phyloP scores from a whole-genome alignment of 2,797 vertebrate species.

The Gallinago nigripennis region DNA sequence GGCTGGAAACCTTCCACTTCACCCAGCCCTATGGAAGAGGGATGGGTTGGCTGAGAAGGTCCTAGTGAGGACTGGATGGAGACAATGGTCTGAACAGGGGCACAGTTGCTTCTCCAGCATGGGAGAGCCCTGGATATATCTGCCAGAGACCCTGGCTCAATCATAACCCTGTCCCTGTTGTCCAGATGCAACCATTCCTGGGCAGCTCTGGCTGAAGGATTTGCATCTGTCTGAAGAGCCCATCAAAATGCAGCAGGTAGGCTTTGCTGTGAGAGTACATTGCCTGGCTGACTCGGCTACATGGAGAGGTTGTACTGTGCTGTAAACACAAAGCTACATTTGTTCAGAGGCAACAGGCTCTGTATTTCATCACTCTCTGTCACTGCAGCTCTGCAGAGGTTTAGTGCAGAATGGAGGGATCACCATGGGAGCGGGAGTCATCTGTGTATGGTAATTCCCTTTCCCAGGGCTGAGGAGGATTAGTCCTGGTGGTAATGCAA shows the following conservation, averaged over 20 bases:
- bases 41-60: background rate
- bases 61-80: background rate
- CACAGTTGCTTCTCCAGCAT: background rate
- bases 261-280: background rate
- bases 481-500: background rate
- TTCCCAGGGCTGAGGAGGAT: background rate
- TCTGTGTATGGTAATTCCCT: background rate
- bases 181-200: background rate
- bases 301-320: background rate
- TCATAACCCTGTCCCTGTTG: background rate
- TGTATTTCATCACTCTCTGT: background rate
- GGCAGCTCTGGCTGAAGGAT: background rate
- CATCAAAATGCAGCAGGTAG: background rate
- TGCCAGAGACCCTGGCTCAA: background rate
- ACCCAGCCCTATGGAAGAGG: rapidly evolving
- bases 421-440: background rate
- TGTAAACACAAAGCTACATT: background rate
- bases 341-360: background rate
- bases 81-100: background rate
- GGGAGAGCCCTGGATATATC: background rate
- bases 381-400: background rate
- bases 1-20: background rate
- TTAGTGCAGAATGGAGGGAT: background rate
- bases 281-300: rapidly evolving
- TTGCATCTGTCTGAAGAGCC: background rate